A percentile compares a stretch with the other conserved stretches of the same genome.
Evolutionary conservation across 37 sponge, comb jelly and placozoan species (phyloP).

Genomic region (Amphimedon queenslandica): DNA sequence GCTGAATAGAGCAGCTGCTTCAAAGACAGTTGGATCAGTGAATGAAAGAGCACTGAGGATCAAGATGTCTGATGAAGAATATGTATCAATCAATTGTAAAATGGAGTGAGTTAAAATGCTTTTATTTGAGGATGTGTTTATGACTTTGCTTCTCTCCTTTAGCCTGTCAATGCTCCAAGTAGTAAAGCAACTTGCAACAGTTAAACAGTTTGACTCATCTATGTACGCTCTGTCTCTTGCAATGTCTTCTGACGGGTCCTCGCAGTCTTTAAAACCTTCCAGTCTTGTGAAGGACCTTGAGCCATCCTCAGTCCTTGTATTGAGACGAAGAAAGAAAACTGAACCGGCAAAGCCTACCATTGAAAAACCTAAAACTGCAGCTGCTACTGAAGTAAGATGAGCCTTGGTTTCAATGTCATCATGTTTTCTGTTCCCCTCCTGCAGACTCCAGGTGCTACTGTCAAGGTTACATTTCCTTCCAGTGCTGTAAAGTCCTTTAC

Average conservation of each 20-base stretch:
- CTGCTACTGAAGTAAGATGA: too few relatives aligned
- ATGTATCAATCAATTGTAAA: too few relatives aligned
- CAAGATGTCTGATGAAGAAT: too few relatives aligned
- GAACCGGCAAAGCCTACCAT: not conserved
- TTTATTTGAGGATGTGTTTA: not conserved
- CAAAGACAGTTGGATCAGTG: too few relatives aligned
- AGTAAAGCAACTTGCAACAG: slow-evolving; percentile 11
- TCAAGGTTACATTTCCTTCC: too few relatives aligned
- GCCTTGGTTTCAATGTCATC: too few relatives aligned
- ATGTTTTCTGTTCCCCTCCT: not conserved
- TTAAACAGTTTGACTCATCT: slow-evolving; percentile 25
- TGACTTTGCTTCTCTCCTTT: not conserved
- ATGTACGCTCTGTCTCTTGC: slow-evolving; percentile 23
- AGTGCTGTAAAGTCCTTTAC: too few relatives aligned
- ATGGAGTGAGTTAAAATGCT: too few relatives aligned
- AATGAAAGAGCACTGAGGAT: too few relatives aligned
- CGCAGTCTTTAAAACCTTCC: slow-evolving; percentile 9
- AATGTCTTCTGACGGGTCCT: slow-evolving; percentile 10
- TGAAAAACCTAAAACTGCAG: too few relatives aligned
- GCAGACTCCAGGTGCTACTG: not conserved
- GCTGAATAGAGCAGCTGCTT: too few relatives aligned
- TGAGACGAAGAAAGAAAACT: not conserved
- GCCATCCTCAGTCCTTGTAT: not conserved
- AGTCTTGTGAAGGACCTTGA: slow-evolving; percentile 20
- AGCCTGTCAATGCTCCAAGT: slow-evolving; percentile 24